Evolutionary conservation across 2,888 invertebrate species (phyloP), one percentile per base, ranked within the genome.

Genomic region (Molanna angustata): DNA sequence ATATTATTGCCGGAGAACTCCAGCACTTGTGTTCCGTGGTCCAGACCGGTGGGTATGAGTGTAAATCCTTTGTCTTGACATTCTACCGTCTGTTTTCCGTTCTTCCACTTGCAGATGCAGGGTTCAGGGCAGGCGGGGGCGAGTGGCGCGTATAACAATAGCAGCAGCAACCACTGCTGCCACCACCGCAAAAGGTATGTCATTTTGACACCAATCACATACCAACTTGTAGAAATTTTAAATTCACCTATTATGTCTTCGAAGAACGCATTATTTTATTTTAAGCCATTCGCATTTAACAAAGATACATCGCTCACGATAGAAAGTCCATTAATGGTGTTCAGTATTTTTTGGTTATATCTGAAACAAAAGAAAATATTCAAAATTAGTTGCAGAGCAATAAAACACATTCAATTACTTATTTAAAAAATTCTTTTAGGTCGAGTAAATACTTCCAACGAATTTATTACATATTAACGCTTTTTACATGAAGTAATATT

Each of bases 101-200:
- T 87, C 70, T 92, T 93, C 94, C 94, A 94, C 69, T 91, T 92
- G 78, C 94, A 94, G 52, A 83, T 78, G 70, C 94, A 94, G 60
- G 84, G 82, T 27, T 80, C 74, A 19, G 92, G 92, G 67, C 92
- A 93, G 45, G 82, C 79, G 27, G 48, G 43, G 9, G 32, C 32
- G n/a, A 27, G 21, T 3, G 13, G 2, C 4, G 59, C 73, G 67
- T 33, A 71, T 73, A 53, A 6, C 31, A 56, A 21, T 4, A 56
- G 39, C 27, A 58, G 51, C 33, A 58, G 50, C 18, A 49, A 33
- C 45, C 53, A 53, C 19, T 48, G 37, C 21, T 42, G 39, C 44
- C 41, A 40, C 54, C 54, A 50, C 39, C 44, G 22, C 50, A 44
- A 37, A 37, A 39, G 39, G 44, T 37, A 39, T 20, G 50, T 17